These are phyloP conservation scores for Morus bassanus DNA, from an alignment of 2,797 vertebrate genomes.

Conservation along the genomic window DNA sequence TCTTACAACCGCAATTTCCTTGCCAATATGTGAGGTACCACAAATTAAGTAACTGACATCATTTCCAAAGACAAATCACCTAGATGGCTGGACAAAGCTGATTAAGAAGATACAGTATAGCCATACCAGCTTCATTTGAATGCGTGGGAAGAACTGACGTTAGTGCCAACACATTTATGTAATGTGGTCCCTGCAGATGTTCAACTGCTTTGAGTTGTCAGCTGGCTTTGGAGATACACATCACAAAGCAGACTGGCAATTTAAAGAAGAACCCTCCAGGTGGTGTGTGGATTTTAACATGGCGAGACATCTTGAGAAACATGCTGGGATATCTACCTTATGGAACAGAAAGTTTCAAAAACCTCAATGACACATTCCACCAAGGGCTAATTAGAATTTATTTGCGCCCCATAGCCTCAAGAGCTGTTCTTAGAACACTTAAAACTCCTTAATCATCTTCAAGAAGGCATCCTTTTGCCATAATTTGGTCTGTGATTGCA, in stretches of 20 bases:
- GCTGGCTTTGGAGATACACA: constrained; percentile 48
- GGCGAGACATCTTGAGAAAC: background rate
- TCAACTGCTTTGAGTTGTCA: background rate
- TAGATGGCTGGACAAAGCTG: constrained; percentile 9
- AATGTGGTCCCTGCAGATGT: constrained; percentile 55
- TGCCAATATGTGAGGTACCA: background rate
- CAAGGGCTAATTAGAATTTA: constrained; percentile 26
- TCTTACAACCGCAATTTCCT: background rate
- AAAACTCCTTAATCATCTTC: background rate
- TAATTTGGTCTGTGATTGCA: background rate
- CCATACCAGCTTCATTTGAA: background rate
- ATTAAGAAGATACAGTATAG: constrained; percentile 20
- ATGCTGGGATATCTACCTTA: background rate
- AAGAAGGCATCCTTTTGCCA: background rate
- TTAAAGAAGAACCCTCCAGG: constrained; percentile 44
- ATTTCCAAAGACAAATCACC: constrained; percentile 45
- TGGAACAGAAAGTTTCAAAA: constrained; percentile 3
- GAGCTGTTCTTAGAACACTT: background rate
- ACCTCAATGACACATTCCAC: constrained; percentile 28
- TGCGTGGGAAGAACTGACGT: background rate
- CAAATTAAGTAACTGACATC: background rate
- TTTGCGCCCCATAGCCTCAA: background rate
- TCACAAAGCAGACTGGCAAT: constrained; percentile 12
- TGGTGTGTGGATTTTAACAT: background rate
- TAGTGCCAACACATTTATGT: constrained; percentile 27